A percentile compares a stretch with the other conserved stretches of the same genome.
Evolutionary conservation across 2,113 vertebrate genomes (phyloP).

Genomic region (Hiodon tergisus): DNA sequence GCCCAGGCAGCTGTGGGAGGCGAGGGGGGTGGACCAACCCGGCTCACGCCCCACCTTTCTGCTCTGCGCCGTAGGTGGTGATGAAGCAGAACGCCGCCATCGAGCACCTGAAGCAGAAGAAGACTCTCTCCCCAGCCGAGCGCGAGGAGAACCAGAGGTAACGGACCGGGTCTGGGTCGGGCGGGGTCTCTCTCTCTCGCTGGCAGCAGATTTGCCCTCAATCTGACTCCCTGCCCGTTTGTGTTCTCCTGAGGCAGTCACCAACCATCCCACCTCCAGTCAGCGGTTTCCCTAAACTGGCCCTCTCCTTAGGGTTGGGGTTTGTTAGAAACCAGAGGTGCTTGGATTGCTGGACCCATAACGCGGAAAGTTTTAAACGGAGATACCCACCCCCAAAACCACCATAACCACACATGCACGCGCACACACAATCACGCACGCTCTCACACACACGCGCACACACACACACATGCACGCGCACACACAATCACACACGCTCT

Average conservation of each 20-base stretch:
- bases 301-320: no score
- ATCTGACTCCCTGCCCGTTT: neutral
- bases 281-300: neutral
- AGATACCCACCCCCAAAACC: no score
- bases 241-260: neutral
- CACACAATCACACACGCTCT: no score
- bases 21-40: neutral
- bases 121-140: constrained; percentile 83
- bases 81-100: constrained; percentile 93
- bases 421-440: no score
- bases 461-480: no score
- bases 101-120: constrained; percentile 93
- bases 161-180: neutral
- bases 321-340: no score
- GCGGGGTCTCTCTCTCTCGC: neutral
- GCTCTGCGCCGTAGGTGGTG: constrained; percentile 68
- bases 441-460: no score
- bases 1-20: constrained; percentile 19
- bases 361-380: no score
- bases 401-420: no score
- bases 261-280: neutral
- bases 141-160: constrained; percentile 94
- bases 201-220: neutral
- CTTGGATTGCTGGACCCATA: no score
- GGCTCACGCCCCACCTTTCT: neutral